These are phyloP conservation scores for Netelia virgata DNA, from an alignment of 2,888 invertebrate genomes.

Conservation along the genomic window DNA sequence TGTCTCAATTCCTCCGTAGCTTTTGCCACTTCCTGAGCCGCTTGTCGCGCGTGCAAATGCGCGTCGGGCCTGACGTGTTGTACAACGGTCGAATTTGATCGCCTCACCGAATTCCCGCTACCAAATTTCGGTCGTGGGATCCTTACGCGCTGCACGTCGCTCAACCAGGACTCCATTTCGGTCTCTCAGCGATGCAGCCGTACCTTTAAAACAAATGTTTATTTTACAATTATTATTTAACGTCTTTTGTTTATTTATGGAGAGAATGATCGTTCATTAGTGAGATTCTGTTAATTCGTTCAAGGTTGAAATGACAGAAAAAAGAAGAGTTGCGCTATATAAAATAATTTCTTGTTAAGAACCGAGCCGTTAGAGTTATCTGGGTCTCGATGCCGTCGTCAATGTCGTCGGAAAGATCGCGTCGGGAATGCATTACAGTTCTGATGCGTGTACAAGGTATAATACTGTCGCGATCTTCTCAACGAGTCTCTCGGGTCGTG, in stretches of 20 bases:
- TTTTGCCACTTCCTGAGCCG: constrained; percentile 87
- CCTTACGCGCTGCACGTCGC: constrained; percentile 92
- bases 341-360: constrained; percentile 5
- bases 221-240: background rate
- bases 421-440: background rate
- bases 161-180: constrained; percentile 93
- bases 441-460: background rate
- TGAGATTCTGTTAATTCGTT: too few relatives aligned
- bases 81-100: constrained; percentile 87
- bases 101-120: constrained; percentile 85
- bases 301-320: background rate
- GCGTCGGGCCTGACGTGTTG: constrained; percentile 86
- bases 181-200: background rate
- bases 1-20: constrained; percentile 92
- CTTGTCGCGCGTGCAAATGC: constrained; percentile 82
- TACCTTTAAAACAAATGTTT: constrained; percentile 5
- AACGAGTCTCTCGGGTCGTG: background rate
- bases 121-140: constrained; percentile 95
- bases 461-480: background rate
- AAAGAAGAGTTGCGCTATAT: background rate
- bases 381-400: background rate
- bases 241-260: background rate
- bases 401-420: background rate
- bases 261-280: too few relatives aligned
- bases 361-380: background rate